Percentiles rank a stretch among this genome's conserved stretches.
Evolutionary conservation across 2,113 vertebrate genomes (phyloP).

Genomic region (Recurvirostra avosetta): DNA sequence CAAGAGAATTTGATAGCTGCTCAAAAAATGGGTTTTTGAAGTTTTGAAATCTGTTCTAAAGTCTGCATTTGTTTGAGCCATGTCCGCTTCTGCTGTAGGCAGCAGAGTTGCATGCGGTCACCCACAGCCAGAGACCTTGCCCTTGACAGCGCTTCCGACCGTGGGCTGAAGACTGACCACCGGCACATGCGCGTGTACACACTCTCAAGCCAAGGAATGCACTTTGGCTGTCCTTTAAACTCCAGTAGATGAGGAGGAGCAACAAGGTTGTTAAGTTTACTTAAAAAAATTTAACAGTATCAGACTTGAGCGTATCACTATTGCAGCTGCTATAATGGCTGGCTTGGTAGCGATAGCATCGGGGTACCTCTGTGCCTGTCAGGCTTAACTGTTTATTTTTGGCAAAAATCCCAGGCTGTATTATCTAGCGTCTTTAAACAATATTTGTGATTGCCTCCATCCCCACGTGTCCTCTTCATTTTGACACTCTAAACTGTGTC

Average conservation of each 20-base stretch:
- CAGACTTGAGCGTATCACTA: accelerated
- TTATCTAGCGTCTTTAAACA: background rate
- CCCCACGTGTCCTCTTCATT: background rate
- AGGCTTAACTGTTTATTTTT: background rate
- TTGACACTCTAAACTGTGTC: background rate
- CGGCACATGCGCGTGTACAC: accelerated
- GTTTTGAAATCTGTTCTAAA: background rate
- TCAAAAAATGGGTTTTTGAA: background rate
- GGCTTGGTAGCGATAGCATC: background rate
- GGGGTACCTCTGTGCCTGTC: background rate
- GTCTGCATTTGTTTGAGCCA: background rate
- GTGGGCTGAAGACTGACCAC: background rate
- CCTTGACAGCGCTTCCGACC: background rate
- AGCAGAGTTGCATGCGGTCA: background rate
- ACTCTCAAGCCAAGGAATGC: background rate
- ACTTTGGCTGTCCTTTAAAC: background rate
- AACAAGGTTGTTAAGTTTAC: background rate
- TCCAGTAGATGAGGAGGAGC: background rate
- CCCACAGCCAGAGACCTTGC: background rate
- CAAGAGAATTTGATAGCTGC: background rate
- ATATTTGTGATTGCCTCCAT: background rate
- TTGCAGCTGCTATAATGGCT: background rate
- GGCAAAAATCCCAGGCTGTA: background rate
- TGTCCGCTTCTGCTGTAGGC: background rate
- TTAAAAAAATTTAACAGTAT: too few species aligned